Base-by-base conservation (phyloP, 2,113 vertebrate genomes). In the Amphilophus citrinellus region DNA sequence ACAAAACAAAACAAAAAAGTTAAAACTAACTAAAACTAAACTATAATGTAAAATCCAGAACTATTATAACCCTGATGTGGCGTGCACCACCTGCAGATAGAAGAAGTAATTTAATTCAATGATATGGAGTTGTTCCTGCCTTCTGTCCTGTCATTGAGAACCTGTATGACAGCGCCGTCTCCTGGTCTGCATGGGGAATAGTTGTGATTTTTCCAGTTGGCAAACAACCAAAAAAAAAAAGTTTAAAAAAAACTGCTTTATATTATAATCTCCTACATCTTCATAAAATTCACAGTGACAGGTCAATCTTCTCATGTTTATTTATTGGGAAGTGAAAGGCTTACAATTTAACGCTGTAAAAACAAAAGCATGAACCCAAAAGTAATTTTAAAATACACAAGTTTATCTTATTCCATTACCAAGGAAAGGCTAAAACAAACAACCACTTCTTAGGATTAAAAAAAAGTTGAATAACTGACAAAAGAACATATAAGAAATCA, bases 131-230 rank as follows among this genome's bases (percentile, higher is more conserved):
- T 61, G 39, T 2, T 13, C 20, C 17, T 35, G 9, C 20, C 39
- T 4, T 5, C 17, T 9, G 11, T 18, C 5, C 9, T 7, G 42
- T 60, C 1, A 18, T 13, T 58, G 3, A 76, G 76, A 60, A 15
- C 15, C 76, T 87, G 80, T 82, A 24, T 20, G 8, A 80, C 18
- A 77, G 27, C 24, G 76, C 89, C 93, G 90, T 87, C 93, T 90
- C 22, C 61, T 92, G 93, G 89, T 79, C 17, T 2, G 7, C 0
- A 17, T 14, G 30, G 6, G 32, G 37, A 80, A 77, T 24, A 73
- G 17, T 17, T 73, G 6, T 32, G 47, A 30, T 10, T 73, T 73
- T 32, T 27, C 13, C 1, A 9, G 37, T 6, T 9, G 37, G 37
- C 37, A 39, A 39, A 39, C 37, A 9, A 10, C 37, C 8, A 39